Percentiles rank a stretch among this genome's conserved stretches.
These are phyloP conservation scores for Netelia fuscicornis DNA, from an alignment of 2,888 invertebrate species.

Conservation along the genomic window DNA sequence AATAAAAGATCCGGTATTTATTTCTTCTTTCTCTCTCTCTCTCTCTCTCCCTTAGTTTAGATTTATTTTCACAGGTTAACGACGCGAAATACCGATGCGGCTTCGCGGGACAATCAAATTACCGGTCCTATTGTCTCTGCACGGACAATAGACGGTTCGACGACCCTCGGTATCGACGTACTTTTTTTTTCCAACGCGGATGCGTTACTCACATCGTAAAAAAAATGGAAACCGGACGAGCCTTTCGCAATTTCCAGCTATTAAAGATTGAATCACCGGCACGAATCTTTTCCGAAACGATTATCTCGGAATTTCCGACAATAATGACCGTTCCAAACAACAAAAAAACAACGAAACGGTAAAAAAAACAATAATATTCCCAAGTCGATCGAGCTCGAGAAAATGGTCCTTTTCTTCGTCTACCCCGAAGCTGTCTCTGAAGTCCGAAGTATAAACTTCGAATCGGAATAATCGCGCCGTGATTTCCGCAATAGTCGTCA, in stretches of 20 bases:
- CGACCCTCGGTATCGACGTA: neutral
- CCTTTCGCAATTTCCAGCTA: constrained; percentile 25
- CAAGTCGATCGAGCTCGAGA: constrained; percentile 50
- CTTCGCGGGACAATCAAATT: neutral
- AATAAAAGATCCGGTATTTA: no score
- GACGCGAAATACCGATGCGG: neutral
- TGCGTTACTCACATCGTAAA: constrained; percentile 24
- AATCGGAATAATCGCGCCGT: constrained; percentile 20
- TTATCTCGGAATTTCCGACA: constrained; percentile 53
- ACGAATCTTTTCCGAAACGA: constrained; percentile 29
- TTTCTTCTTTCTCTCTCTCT: no score
- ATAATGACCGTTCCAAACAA: constrained; percentile 1
- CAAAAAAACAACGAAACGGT: neutral
- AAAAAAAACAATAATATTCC: neutral
- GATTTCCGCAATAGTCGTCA: constrained; percentile 27
- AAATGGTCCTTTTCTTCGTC: neutral
- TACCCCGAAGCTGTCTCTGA: neutral
- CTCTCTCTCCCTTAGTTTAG: no score
- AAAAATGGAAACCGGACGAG: constrained; percentile 3
- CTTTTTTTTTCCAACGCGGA: neutral
- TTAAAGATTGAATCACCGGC: constrained; percentile 9
- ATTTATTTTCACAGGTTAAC: no score
- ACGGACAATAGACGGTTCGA: neutral
- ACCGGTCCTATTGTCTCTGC: neutral
- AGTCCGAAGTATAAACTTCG: neutral